Conservation (phyloP, 2,113 vertebrate species). For the Cavia aperea region DNA sequence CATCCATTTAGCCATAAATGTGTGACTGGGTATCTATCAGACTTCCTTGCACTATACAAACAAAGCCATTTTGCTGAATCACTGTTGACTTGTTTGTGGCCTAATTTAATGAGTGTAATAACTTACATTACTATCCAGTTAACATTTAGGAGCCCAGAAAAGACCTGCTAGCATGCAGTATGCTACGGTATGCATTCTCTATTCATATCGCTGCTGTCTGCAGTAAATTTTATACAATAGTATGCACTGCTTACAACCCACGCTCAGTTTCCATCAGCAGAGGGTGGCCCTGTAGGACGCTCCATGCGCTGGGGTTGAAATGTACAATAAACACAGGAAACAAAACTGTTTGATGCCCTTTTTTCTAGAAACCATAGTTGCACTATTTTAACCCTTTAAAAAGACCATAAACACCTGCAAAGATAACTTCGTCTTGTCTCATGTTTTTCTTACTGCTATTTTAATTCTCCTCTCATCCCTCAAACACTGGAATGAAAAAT, state of each 20-base stretch:
- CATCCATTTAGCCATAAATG: slow-evolving; percentile 91
- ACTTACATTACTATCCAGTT: slow-evolving; percentile 83
- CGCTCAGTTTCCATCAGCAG: slow-evolving; percentile 47
- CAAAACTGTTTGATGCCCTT: neutral
- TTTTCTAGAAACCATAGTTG: neutral
- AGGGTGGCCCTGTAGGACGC: slow-evolving; percentile 1
- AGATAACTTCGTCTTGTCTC: slow-evolving; percentile 11
- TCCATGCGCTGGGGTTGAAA: neutral
- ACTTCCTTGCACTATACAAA: slow-evolving; percentile 82
- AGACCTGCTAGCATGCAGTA: slow-evolving; percentile 76
- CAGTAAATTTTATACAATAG: slow-evolving; percentile 73
- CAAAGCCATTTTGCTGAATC: slow-evolving; percentile 87
- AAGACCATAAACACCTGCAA: neutral
- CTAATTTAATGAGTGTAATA: slow-evolving; percentile 86
- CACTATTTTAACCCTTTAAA: neutral
- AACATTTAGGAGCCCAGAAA: slow-evolving; percentile 81
- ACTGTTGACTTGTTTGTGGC: slow-evolving; percentile 86
- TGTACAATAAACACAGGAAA: neutral
- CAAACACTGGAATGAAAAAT: neutral
- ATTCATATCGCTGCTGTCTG: slow-evolving; percentile 71
- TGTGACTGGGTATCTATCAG: slow-evolving; percentile 89
- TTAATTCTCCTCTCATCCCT: neutral
- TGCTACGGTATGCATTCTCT: slow-evolving; percentile 74
- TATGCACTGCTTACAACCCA: slow-evolving; percentile 49
- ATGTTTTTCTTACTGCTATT: neutral